Evolutionary conservation across 2,113 vertebrate species (phyloP).

Genomic region (Mustelus asterias): DNA sequence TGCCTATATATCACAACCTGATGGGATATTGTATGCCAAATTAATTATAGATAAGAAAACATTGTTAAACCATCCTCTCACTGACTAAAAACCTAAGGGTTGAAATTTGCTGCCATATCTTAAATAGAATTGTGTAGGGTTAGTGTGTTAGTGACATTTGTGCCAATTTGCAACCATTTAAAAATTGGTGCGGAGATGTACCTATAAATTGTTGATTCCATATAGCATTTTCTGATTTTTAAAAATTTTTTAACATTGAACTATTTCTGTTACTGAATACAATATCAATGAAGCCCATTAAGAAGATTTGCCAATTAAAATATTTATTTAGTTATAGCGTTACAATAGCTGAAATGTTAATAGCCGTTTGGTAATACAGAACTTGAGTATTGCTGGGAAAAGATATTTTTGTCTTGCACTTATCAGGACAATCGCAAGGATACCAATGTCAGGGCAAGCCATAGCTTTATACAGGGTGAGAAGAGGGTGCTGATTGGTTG

Average conservation of each 20-base stretch:
- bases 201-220: not conserved
- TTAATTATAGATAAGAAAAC: slow-evolving; percentile 26
- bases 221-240: not conserved
- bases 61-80: not conserved
- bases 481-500: too few relatives aligned
- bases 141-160: not conserved
- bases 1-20: not conserved
- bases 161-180: not conserved
- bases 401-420: too few relatives aligned
- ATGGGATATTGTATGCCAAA: not conserved
- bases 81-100: not conserved
- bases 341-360: not conserved
- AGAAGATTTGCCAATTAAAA: not conserved
- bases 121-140: not conserved
- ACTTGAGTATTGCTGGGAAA: too few relatives aligned
- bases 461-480: too few relatives aligned
- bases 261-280: not conserved
- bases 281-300: not conserved
- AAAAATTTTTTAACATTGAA: not conserved
- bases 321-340: not conserved
- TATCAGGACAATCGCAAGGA: too few relatives aligned
- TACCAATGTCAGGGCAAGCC: too few relatives aligned
- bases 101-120: not conserved
- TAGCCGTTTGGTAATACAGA: too few relatives aligned
- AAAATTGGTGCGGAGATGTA: not conserved